phyloP scores from a whole-genome alignment of 2,113 vertebrate genomes.

The Onychostruthus taczanowskii region DNA sequence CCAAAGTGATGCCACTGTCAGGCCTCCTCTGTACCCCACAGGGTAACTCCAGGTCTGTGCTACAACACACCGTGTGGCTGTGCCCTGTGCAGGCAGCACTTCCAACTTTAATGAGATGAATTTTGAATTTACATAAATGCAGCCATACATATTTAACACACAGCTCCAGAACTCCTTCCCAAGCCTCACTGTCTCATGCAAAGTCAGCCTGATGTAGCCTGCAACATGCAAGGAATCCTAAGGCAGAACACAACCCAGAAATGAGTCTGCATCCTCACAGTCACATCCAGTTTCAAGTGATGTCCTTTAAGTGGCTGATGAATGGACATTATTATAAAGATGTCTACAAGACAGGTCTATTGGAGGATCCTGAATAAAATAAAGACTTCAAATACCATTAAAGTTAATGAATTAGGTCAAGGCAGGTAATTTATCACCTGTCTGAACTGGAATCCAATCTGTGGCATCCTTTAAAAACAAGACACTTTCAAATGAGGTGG shows the following conservation, averaged over 20 bases:
- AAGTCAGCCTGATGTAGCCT: neutral
- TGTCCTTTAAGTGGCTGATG: constrained; percentile 28
- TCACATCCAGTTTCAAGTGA: neutral
- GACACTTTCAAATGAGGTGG: neutral
- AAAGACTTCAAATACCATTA: constrained; percentile 44
- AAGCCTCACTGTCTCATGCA: neutral
- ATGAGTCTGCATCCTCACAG: neutral
- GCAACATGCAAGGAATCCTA: neutral
- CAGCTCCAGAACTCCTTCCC: neutral
- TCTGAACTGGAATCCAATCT: constrained; percentile 38
- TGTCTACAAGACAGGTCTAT: constrained; percentile 7
- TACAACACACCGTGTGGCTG: neutral
- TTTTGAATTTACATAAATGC: neutral
- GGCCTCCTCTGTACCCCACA: neutral
- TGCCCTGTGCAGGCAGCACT: neutral
- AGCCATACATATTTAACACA: neutral
- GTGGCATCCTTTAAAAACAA: neutral
- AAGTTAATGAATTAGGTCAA: constrained; percentile 60
- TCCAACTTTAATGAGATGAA: neutral
- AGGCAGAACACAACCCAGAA: neutral
- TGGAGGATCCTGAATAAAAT: neutral
- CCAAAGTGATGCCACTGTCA: neutral
- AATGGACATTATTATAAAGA: constrained; percentile 32
- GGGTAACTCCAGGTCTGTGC: neutral
- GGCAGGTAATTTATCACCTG: constrained; percentile 30